phyloP scores from a whole-genome alignment of 2,888 invertebrate species.

The Erebia epiphron region DNA sequence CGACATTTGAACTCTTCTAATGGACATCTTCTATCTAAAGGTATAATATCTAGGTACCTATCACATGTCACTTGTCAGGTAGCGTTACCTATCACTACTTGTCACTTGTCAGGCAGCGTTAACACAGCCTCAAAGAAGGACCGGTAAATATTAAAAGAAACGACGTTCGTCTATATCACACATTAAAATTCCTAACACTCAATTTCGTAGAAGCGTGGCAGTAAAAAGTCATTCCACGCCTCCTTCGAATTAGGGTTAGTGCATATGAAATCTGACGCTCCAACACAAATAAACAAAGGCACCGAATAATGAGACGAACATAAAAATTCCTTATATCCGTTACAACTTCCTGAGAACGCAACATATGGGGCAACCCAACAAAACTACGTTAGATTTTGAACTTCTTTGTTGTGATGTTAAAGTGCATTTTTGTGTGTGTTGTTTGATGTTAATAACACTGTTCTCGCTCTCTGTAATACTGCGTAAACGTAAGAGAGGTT shows the following conservation, averaged over 20 bases:
- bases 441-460: slow-evolving; percentile 46
- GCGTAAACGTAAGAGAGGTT: slow-evolving; percentile 37
- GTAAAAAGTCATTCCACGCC: slow-evolving; percentile 23
- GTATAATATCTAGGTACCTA: too few relatives aligned
- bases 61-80: background rate
- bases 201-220: slow-evolving; percentile 14
- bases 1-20: background rate
- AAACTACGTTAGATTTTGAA: slow-evolving; percentile 40
- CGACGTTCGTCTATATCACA: background rate
- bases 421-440: slow-evolving; percentile 40
- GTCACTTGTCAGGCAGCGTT: background rate
- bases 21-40: background rate
- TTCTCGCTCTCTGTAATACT: slow-evolving; percentile 44
- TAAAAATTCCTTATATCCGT: slow-evolving; percentile 70
- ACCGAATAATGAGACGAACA: slow-evolving; percentile 67
- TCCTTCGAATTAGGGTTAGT: slow-evolving; percentile 19
- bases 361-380: slow-evolving; percentile 33
- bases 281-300: slow-evolving; percentile 65
- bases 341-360: slow-evolving; percentile 65
- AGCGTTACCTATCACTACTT: background rate
- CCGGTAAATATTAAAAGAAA: background rate
- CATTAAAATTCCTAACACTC: slow-evolving; percentile 15
- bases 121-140: background rate
- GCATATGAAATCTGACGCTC: slow-evolving; percentile 34
- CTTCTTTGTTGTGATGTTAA: slow-evolving; percentile 39